Percentiles rank a stretch among this genome's conserved stretches.
Evolutionary conservation across 1,140 invertebrate genomes (phyloP).

Genomic region (Drosophila virilis): DNA sequence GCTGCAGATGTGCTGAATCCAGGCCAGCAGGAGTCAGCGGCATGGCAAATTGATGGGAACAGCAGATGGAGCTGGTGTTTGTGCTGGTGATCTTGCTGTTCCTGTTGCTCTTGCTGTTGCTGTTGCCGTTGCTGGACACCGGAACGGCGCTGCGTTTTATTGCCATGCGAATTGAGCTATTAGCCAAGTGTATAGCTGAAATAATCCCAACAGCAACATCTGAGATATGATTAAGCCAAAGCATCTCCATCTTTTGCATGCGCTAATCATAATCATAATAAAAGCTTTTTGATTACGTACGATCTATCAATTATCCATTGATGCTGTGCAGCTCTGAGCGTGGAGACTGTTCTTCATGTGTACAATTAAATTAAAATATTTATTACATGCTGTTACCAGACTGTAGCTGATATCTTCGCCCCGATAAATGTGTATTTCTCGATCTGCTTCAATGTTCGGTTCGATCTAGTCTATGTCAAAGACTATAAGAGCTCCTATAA

Average conservation of each 20-base stretch:
- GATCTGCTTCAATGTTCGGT: no score
- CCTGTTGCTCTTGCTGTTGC: not conserved
- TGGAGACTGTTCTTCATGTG: no score
- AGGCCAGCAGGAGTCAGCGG: conserved; percentile 31
- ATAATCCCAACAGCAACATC: conserved; percentile 12
- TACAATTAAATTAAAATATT: no score
- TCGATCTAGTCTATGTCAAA: no score
- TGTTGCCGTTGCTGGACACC: not conserved
- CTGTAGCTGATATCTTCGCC: no score
- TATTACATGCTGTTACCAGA: no score
- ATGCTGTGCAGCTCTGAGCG: not conserved
- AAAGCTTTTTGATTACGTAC: not conserved
- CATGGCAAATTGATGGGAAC: conserved; percentile 36
- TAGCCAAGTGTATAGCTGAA: conserved; percentile 41
- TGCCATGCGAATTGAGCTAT: conserved; percentile 73
- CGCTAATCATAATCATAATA: not conserved
- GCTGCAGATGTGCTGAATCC: conserved; percentile 20
- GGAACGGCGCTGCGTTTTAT: conserved; percentile 54
- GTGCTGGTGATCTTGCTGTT: not conserved
- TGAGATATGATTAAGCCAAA: conserved; percentile 8
- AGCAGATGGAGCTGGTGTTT: conserved; percentile 2
- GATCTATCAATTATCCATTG: conserved; percentile 7
- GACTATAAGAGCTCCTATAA: no score
- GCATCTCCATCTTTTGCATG: not conserved
- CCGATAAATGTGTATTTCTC: no score